These are phyloP conservation scores for Catostylus mosaicus DNA, from an alignment of 30 jellyfish, hydroid and myxozoan species.

Conservation along the genomic window DNA sequence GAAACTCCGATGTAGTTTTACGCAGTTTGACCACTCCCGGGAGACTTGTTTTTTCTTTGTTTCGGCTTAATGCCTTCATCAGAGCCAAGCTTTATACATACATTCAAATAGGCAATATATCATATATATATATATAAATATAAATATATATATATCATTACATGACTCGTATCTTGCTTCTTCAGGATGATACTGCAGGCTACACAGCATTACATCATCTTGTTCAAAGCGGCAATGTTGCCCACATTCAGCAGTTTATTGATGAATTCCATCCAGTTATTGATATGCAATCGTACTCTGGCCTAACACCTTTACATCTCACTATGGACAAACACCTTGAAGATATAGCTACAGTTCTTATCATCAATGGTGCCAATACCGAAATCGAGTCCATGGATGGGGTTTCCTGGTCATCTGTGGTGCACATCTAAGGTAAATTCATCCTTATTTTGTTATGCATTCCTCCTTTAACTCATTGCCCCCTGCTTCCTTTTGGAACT, in stretches of 20 bases:
- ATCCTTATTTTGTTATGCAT: too few relatives aligned
- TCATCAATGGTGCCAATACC: conserved; percentile 54
- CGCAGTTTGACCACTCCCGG: too few relatives aligned
- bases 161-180: neutral
- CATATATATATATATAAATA: too few relatives aligned
- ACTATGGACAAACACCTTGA: neutral
- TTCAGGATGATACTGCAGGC: conserved; percentile 54
- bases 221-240: conserved; percentile 18
- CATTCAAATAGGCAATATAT: too few relatives aligned
- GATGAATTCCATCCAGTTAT: conserved; percentile 29
- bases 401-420: conserved; percentile 19
- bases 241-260: conserved; percentile 8
- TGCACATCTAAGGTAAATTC: too few relatives aligned
- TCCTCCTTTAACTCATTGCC: too few relatives aligned
- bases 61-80: too few relatives aligned
- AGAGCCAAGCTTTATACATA: too few relatives aligned
- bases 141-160: too few relatives aligned
- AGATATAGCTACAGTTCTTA: conserved; percentile 27
- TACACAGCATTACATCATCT: conserved; percentile 52
- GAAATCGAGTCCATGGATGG: conserved; percentile 34
- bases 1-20: too few relatives aligned
- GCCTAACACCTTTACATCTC: conserved; percentile 52
- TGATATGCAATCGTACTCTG: conserved; percentile 42
- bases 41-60: too few relatives aligned
- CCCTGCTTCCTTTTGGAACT: too few relatives aligned